phyloP scores from a whole-genome alignment of 2,888 invertebrate species.

The Lomographa bimaculata region DNA sequence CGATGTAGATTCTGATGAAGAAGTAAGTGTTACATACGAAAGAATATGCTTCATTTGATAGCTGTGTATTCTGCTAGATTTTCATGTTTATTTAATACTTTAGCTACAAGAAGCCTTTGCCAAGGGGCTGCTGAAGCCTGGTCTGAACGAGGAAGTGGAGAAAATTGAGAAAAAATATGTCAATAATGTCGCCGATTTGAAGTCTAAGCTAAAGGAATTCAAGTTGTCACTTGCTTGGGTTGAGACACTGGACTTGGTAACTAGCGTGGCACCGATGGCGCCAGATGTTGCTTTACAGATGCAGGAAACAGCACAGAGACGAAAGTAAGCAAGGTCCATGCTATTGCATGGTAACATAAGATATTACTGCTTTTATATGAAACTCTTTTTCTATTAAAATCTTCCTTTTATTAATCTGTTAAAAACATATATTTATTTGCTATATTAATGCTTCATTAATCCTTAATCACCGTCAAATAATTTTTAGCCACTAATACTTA shows the following conservation, averaged over 20 bases:
- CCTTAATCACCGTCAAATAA: too few species aligned
- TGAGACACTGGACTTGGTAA: conserved; percentile 92
- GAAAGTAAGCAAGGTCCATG: conserved; percentile 70
- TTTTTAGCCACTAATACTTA: too few species aligned
- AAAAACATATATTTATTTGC: too few species aligned
- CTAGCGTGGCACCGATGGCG: conserved; percentile 90
- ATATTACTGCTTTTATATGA: too few species aligned
- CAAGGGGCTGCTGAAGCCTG: conserved; percentile 93
- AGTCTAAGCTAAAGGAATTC: conserved; percentile 88
- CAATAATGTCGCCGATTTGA: conserved; percentile 90
- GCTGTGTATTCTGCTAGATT: not conserved
- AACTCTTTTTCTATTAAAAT: too few species aligned
- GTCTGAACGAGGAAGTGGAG: conserved; percentile 88
- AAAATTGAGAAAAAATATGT: conserved; percentile 81
- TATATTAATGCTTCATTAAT: too few species aligned
- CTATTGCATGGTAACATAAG: too few species aligned
- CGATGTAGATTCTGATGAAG: conserved; percentile 83
- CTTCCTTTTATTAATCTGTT: too few species aligned
- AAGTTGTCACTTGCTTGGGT: conserved; percentile 91
- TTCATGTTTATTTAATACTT: conserved; percentile 12
- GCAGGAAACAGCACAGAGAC: conserved; percentile 88
- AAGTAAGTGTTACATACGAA: conserved; percentile 55
- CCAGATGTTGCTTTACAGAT: conserved; percentile 92
- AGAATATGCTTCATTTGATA: too few species aligned
- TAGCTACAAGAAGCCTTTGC: conserved; percentile 96